Evolutionary conservation across 1,140 invertebrate species (phyloP), one percentile per base, ranked within the genome.

Genomic region (Tetramorium simillimum): DNA sequence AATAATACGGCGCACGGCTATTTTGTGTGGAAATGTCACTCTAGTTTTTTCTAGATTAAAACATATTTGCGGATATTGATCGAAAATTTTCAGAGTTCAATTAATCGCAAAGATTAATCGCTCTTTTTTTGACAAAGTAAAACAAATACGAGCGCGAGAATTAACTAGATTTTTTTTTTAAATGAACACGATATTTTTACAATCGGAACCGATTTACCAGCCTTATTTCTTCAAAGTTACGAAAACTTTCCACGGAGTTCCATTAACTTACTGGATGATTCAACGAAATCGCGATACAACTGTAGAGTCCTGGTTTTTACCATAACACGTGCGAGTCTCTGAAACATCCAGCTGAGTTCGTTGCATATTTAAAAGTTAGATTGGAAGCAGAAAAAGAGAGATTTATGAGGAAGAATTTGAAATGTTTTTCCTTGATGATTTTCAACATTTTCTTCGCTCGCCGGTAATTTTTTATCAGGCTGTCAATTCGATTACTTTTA

Each of bases 281-380:
- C 21, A 33, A 2, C 28, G 1, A 56, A 81, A 70, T 70, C 43
- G 40, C 9, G 14, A 7, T 53, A 37, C 5, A 9, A 56, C 0
- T 18, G 5, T 6, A 53, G 10, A 80, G 18, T 18, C 0, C 3
- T 7, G 5, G 28, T 37, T 81, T 81, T 81, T 69, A 62, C 14
- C 28, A 18, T 53, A 51, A 28, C n/a, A 40, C 21, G n/a, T 67
- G 18, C 2, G 10, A 28, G 18, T 40, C 14, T 80, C 10, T 37
- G 21, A 81, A 49, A 76, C 14, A 63, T 40, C n/a, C 60, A 14
- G 21, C 28, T 3, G 18, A 51, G 28, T 51, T 67, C 4, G 6
- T 80, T 37, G 46, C 24, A 24, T 69, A 80, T 80, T 80, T 80
- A 69, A 53, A 81, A 81, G n/a, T 81, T 70, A 69, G n/a, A 81